Base-by-base conservation (phyloP, 37 sponge, comb jelly and placozoan genomes). In the Oopsacas minuta region DNA sequence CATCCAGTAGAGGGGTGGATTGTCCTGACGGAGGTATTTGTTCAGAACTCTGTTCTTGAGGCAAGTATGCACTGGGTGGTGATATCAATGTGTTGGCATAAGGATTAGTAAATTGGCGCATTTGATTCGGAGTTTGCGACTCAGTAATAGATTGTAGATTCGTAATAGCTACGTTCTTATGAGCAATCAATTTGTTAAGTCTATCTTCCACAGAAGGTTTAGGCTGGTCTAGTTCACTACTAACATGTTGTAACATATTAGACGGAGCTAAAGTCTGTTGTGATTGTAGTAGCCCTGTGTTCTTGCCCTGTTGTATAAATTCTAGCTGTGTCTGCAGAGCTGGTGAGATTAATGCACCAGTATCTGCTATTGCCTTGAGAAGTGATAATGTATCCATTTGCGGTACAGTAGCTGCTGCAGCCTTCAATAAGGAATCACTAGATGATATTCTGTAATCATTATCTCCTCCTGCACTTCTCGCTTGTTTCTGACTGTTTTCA, bases 1-100 rank as follows among this genome's bases (percentile, higher is more conserved):
- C 75, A 12, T 61, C 75, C 30, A 61, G 30, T 61, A 61, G 75
- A 61, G 75, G 75, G 22, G 75, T 61, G 1, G 75, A 61, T 61
- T 61, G 75, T 32, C 75, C 75, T 25, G 75, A 61, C 20, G 75
- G 28, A 20, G 75, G 75, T n/a, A 5, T 42, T 8, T 42, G 15
- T 25, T 10, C 75, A 25, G 75, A 34, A 61, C 7, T 61, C 28
- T 42, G 49, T 42, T 42, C 49, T 42, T 42, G 49, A 42, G 49
- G 49, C 49, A 42, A 42, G 75, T 61, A 61, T 32, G 30, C 75
- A 61, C 28, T 61, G 3, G 75, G 75, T n/a, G 75, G 75, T 61
- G 75, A 61, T 25, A 61, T 61, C 28, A 61, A 34, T 20, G 75
- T 20, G 28, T 61, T 34, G 5, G 75, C 75, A 34, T 61, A 61